Evolutionary conservation across 2,888 invertebrate species (phyloP), one percentile per base, ranked within the genome.

Genomic region (Polydrusus pterygomalis): DNA sequence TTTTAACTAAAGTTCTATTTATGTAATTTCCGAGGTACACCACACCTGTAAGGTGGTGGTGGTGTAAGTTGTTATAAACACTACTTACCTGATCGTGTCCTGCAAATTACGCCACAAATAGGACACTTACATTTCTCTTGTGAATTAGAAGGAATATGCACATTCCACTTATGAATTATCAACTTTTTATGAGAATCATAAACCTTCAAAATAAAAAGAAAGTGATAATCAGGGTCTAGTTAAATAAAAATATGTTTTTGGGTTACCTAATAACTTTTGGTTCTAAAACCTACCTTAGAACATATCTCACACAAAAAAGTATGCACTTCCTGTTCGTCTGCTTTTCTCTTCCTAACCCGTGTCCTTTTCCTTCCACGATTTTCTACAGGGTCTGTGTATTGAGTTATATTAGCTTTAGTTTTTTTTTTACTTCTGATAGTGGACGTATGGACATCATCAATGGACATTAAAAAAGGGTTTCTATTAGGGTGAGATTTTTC

Each of bases 101-200:
- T 47, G n/a, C 45, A 64, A 9, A 17, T 17, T 25, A 18, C 9
- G 5, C 11, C 49, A 64, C 64, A 64, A 45, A 30, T n/a, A 17
- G 38, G 17, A 30, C 64, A 64, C 64, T 64, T 64, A 5, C 30
- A 64, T 49, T 64, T 47, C 15, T 64, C 47, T 5, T 47, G 11
- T n/a, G 8, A 18, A 45, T 20, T 25, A 11, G n/a, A 13, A 11
- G 18, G 17, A 13, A 43, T 17, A 40, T 63, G 45, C 11, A 63
- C 8, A 13, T 5, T 45, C 17, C 10, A 45, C 34, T 63, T 43
- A 45, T 63, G 63, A 7, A 7, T 1, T 13, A 45, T 25, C n/a
- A 63, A n/a, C 3, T 15, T 56, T 30, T 8, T 56, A 9, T 13
- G n/a, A 45, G 40, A 18, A 11, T 18, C 40, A 62, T 17, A 62